Base-by-base conservation (phyloP, 2,888 invertebrate species). In the Acleris laterana region DNA sequence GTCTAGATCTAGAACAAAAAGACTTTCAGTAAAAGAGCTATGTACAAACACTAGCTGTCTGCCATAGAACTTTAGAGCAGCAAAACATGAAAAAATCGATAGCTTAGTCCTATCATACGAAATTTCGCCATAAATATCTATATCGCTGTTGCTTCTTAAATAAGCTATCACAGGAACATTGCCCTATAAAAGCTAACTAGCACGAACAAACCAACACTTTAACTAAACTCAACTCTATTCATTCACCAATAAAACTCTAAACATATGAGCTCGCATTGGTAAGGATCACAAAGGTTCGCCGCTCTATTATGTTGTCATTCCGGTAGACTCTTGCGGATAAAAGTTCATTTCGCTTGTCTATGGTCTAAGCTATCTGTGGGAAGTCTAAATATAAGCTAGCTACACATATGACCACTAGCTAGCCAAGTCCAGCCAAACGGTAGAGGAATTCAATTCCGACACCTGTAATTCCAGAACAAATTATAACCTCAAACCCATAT, bases 231-330 rank as follows among this genome's bases (percentile, higher is more conserved):
- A 46, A 53, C 60, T 44, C 17, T 65, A 50, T 5, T 1, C 6
- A 11, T 13, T 32, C 11, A 44, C 22, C 2, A 28, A 22, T 56
- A 65, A 65, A 44, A 50, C 32, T 44, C 42, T 53, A 55, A 60
- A 44, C 5, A 28, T 44, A 20, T 16, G 13, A 4, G 17, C 42
- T 49, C 22, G 13, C 16, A 9, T n/a, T 13, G 11, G 20, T 52
- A 62, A 63, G 69, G 63, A 61, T 32, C 67, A 61, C 71, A 70
- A 70, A 71, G 68, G 49, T 25, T 57, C 57, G 64, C 68, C 64
- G 63, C 68, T 51, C 71, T 69, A 72, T 72, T 71, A 71, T 72
- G 68, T 70, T 72, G 72, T 70, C 71, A 71, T 70, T 67, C 70
- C 72, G 63, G 63, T 67, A 62, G 62, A 63, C 67, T 46, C 61